A percentile compares a stretch with the other conserved stretches of the same genome.
Evolutionary conservation across 2,113 vertebrate genomes (phyloP).

Genomic region (Elephas maximus): DNA sequence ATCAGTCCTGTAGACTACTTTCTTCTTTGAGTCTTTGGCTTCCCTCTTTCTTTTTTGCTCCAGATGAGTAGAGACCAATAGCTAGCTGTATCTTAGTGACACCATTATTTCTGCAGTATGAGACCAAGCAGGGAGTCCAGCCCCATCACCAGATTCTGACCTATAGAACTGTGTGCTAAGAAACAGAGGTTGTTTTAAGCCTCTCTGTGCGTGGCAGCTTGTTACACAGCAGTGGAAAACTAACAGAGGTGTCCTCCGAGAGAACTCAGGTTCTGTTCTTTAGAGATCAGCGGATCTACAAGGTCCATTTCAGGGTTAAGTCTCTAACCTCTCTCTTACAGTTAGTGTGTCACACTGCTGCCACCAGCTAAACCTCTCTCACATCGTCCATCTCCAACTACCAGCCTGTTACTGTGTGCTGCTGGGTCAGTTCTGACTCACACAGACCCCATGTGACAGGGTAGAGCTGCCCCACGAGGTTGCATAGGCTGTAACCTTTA

Average conservation of each 20-base stretch:
- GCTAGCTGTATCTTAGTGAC: no score
- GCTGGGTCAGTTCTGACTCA: no score
- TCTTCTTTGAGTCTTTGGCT: no score
- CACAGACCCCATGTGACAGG: no score
- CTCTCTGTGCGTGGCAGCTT: no score
- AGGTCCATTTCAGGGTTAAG: no score
- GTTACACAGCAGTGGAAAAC: neutral
- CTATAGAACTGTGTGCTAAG: neutral
- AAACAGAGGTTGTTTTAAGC: neutral
- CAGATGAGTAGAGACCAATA: no score
- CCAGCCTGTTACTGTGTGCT: neutral
- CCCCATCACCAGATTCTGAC: neutral
- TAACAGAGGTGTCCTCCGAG: fast-evolving
- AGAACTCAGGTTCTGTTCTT: neutral
- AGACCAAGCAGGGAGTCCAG: neutral
- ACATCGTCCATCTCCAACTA: neutral
- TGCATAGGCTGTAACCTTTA: no score
- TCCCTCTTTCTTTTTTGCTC: no score
- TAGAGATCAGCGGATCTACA: neutral
- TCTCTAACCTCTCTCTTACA: neutral
- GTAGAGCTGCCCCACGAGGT: no score
- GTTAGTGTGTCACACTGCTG: neutral
- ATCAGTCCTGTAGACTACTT: no score
- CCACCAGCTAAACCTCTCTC: neutral
- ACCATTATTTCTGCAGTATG: fast-evolving